Base-by-base conservation (phyloP, 1,140 invertebrate genomes). In the Dryas iulia region DNA sequence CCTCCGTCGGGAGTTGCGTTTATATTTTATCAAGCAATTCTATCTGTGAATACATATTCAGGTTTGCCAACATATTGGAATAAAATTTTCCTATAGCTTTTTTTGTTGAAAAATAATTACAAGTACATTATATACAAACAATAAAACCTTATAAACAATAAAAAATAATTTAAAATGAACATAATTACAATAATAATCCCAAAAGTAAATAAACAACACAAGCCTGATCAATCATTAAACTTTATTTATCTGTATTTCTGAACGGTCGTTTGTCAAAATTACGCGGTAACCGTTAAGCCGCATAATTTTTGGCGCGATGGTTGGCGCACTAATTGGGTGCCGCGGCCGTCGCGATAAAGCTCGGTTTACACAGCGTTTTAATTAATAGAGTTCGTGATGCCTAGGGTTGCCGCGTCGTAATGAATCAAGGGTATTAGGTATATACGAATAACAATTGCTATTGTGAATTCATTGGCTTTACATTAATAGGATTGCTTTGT, bases 351-450 rank as follows among this genome's bases (percentile, higher is more conserved):
- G 61, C 81, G 84, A 89, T 90, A 90, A 87, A 87, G 82, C 87
- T 84, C 81, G 86, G 87, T 90, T 90, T 90, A 89, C 88, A 89
- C 83, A 86, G 79, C 82, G 81, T 79, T 87, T 88, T 90, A 90
- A 90, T 89, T 90, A 90, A 90, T 90, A 87, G 86, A 87, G 82
- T 79, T 86, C 84, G 84, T 76, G 79, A 33, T 23, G 28, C 53
- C 53, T 62, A 84, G 83, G 83, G 84, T 74, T 84, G 83, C 30
- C 65, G 33, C 67, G 28, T 53, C 64, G 31, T 69, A 62, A 69
- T 69, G 54, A 69, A 69, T 69, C 63, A 69, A 47, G 21, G 66
- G 52, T 31, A 56, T 68, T 66, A n/a, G n/a, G n/a, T n/a, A 60
- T 56, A 52, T 68, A 23, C 28, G 31, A 67, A 67, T 67, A 39